Base-by-base conservation (phyloP, 2,888 invertebrate species). In the Thyatira batis region DNA sequence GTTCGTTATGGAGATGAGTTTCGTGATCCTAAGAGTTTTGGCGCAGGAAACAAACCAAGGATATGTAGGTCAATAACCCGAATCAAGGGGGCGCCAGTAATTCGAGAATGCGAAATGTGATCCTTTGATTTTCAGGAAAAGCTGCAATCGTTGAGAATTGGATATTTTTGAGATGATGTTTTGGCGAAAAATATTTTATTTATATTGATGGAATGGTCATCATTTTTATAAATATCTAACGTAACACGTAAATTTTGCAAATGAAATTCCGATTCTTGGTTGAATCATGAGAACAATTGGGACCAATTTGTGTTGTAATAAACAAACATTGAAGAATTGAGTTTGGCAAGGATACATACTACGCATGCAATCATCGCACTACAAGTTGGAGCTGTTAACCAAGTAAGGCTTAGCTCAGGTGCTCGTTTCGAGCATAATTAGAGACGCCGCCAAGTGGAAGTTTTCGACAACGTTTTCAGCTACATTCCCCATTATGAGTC, bases 31-130 rank as follows among this genome's bases (percentile, higher is more conserved):
- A 67, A 67, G 69, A 69, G 68, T 69, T 71, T 65, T 55, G 64
- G 69, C 57, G 60, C 52, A 58, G 64, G 60, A 58, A 61, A 61
- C 61, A 61, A 54, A 57, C 54, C 45, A 17, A 54, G 52, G 52
- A 53, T 69, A 81, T 76, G 65, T 82, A 81, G 82, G 83, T 82
- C 82, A 83, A 76, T 71, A 72, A 67, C 73, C 67, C 61, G 65
- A 67, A 70, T 71, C 69, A 71, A 77, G 68, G 63, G 67, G 63
- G 65, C 58, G 58, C 54, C 63, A 66, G 76, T 80, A 77, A 79
- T 82, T 80, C 76, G 78, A 76, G 71, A 71, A 72, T 73, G 70
- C 65, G 63, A 60, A 61, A 67, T 66, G 63, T 60, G 68, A 68
- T 69, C 68, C 68, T 73, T 73, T 69, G 75, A 74, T 73, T 73